Base-by-base conservation (phyloP, 2,797 vertebrate genomes). In the Acipenser transmontanus region DNA sequence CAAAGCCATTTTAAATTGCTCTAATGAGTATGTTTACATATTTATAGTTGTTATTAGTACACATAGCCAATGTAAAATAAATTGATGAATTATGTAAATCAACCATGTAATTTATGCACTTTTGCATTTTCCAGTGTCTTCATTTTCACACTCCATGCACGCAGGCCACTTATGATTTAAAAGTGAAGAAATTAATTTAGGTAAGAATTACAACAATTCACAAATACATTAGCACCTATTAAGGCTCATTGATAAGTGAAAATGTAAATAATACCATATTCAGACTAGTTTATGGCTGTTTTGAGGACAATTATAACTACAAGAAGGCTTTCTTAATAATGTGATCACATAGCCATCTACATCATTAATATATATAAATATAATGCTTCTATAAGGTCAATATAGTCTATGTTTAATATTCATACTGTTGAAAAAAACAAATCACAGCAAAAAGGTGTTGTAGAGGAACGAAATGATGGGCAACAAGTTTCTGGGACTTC, bases 191-290 rank as follows among this genome's bases (percentile, higher is more conserved):
- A 86, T 87, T 87, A 87, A 84, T 91, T 88, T 87, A 86, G 77
- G 80, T 82, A 83, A 89, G 81, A 89, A 88, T 84, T 86, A 87
- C 77, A 76, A 81, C 75, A 87, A 87, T 82, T 85, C 80, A 84
- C 77, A 81, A 85, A 87, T 85, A 70, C 78, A 84, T 87, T 89
- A 89, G 76, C 78, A 84, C 78, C 73, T 87, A 87, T 88, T 89
- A 89, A 84, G 73, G 73, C 70, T 85, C 84, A 86, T 87, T 87
- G 82, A 88, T 89, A 78, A 83, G 65, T 78, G 69, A 80, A 83
- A 89, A 84, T 82, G 87, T 85, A 88, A 90, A 88, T 86, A 48
- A 20, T 17, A 73, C 89, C 84, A 85, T 65, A 81, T 84, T 85
- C 52, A 54, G 8, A 54, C 9, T 54, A 54, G 52, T 54, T n/a